Percentiles rank a stretch among this genome's conserved stretches.
These are phyloP conservation scores for Dunckerocampus dactyliophorus DNA, from an alignment of 2,113 vertebrate species.

Conservation along the genomic window DNA sequence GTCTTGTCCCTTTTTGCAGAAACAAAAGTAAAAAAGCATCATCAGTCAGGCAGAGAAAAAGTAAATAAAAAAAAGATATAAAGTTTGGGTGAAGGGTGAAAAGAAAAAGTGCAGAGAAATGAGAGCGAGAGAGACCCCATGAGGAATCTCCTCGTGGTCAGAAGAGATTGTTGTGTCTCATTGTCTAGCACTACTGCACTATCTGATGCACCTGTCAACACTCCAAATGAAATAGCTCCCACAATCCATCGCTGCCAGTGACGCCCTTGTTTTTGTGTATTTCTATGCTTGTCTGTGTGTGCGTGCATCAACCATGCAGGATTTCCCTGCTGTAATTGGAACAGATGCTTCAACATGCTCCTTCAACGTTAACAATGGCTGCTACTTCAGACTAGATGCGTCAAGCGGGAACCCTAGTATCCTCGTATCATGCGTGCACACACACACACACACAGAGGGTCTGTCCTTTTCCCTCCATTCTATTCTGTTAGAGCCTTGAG, in stretches of 20 bases:
- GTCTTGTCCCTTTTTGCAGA: too few species aligned
- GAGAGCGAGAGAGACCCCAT: slow-evolving; percentile 12
- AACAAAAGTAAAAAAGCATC: not conserved
- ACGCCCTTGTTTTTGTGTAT: slow-evolving; percentile 16
- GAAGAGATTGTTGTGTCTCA: slow-evolving; percentile 54
- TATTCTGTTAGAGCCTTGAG: slow-evolving; percentile 28
- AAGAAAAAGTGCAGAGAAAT: slow-evolving; percentile 31
- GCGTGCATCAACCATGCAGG: slow-evolving; percentile 10
- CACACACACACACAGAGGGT: not conserved
- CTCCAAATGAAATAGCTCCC: slow-evolving; percentile 60
- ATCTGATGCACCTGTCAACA: slow-evolving; percentile 65
- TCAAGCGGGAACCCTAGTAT: not conserved
- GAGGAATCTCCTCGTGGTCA: slow-evolving; percentile 54
- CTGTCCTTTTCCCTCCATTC: slow-evolving; percentile 6
- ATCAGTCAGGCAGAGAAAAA: slow-evolving; percentile 9
- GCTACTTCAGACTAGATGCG: slow-evolving; percentile 13
- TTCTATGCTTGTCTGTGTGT: slow-evolving; percentile 2
- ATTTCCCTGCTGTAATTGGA: slow-evolving; percentile 20
- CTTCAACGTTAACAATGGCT: slow-evolving; percentile 18
- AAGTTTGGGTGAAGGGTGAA: slow-evolving; percentile 1
- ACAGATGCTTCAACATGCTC: slow-evolving; percentile 26
- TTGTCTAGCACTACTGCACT: slow-evolving; percentile 47
- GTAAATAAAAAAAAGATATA: not conserved
- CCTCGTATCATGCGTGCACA: not conserved
- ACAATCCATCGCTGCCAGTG: slow-evolving; percentile 51